Base-by-base conservation (phyloP, 2,113 vertebrate species). In the Larimichthys crocea region DNA sequence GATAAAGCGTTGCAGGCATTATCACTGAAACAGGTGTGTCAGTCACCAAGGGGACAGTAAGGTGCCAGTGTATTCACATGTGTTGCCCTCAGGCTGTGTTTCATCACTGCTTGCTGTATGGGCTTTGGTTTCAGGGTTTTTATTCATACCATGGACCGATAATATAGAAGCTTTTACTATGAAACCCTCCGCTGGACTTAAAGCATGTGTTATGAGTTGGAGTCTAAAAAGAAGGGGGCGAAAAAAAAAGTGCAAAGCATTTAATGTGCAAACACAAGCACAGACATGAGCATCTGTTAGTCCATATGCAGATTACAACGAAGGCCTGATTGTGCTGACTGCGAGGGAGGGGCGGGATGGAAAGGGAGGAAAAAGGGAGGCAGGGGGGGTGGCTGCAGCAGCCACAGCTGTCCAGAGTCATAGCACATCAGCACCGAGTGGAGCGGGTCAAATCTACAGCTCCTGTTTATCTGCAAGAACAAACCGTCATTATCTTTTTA, bases 351-450 rank as follows among this genome's bases (percentile, higher is more conserved):
- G 63, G 63, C 44, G 72, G 15, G 24, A 11, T 17, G 56, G 22
- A 60, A 60, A 11, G 66, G 44, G 42, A 55, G 26, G 14, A 20
- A 5, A 29, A 8, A 20, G 52, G 1, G 29, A 52, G 56, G 69
- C 14, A 65, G 53, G 61, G 42, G 70, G 4, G 17, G 20, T 20
- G 59, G 19, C 22, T 8, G 35, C 35, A 31, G 40, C 61, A 77
- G 74, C 64, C 87, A 72, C 90, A 93, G 85, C 86, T 92, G 91
- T 89, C 92, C 82, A 76, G 49, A 87, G 86, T 89, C 86, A 84
- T 80, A 79, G 78, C 84, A 59, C 83, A 86, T 90, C 82, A 84
- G 46, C 55, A 19, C 84, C 40, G 55, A 89, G 74, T 63, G 35
- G 69, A 84, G 74, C 72, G 26, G 74, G 74, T 87, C 87, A 91